phyloP scores from a whole-genome alignment of 1,140 invertebrate species.

The Drosophila fuyamai region DNA sequence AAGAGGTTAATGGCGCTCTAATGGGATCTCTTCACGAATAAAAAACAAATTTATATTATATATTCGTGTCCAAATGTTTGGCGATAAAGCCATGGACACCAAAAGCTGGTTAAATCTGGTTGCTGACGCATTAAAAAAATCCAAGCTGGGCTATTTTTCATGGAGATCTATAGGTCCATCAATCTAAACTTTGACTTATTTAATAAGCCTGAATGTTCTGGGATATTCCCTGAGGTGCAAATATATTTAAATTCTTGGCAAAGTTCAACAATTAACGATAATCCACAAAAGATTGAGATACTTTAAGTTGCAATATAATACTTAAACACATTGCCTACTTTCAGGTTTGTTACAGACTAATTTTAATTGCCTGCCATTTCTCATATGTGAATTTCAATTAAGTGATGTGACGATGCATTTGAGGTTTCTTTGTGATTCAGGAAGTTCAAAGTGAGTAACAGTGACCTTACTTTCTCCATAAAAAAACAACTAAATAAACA shows the following conservation, averaged over 20 bases:
- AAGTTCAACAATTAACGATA: too few relatives aligned
- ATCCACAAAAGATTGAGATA: background rate
- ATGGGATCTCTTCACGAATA: conserved; percentile 29
- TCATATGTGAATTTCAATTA: background rate
- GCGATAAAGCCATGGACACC: background rate
- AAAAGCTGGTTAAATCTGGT: conserved; percentile 20
- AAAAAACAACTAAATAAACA: conserved; percentile 10
- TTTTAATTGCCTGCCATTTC: background rate
- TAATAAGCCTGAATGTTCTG: background rate
- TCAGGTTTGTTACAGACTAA: conserved; percentile 1
- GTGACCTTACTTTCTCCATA: conserved; percentile 39
- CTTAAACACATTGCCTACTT: conserved; percentile 31
- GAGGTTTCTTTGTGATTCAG: conserved; percentile 34
- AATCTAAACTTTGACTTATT: background rate
- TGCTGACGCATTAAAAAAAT: conserved; percentile 31
- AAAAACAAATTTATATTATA: conserved; percentile 51
- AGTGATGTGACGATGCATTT: background rate
- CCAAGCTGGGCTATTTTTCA: background rate
- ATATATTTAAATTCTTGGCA: background rate
- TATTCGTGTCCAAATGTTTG: conserved; percentile 3
- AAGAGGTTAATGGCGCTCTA: conserved; percentile 50
- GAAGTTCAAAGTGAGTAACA: conserved; percentile 33
- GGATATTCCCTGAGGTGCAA: background rate
- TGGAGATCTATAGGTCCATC: background rate
- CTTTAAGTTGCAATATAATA: background rate